Evolutionary conservation across 1,140 invertebrate species (phyloP).

Genomic region (Aculops lycopersici): DNA sequence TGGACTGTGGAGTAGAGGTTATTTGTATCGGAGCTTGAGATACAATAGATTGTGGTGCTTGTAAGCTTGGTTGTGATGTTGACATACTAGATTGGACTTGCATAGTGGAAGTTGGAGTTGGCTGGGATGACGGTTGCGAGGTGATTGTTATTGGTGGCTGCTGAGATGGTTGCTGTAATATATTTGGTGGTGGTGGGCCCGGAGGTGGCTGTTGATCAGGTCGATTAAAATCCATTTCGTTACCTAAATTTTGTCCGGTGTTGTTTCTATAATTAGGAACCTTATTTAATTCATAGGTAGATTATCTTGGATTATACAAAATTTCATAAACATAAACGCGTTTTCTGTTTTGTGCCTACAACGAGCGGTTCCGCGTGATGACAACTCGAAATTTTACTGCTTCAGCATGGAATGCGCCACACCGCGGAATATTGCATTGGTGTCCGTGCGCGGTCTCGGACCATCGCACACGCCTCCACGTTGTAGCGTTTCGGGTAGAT

Average conservation of each 20-base stretch:
- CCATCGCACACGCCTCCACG: not conserved
- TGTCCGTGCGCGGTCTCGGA: not conserved
- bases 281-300: not conserved
- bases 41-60: not conserved
- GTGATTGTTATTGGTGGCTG: not conserved
- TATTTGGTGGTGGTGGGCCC: not conserved
- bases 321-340: too few species aligned
- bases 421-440: not conserved
- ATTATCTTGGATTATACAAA: too few species aligned
- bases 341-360: too few species aligned
- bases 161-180: not conserved
- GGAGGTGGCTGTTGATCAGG: not conserved
- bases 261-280: not conserved
- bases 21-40: not conserved
- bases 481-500: not conserved
- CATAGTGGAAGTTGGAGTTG: not conserved
- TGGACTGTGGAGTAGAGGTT: too few species aligned
- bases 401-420: too few species aligned
- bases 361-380: too few species aligned
- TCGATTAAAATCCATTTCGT: not conserved
- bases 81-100: not conserved
- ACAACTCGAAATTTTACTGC: too few species aligned
- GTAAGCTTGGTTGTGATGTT: not conserved
- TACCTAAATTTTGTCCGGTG: not conserved
- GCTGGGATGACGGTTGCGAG: not conserved